phyloP scores from a whole-genome alignment of 2,888 invertebrate genomes.

The Lochmaea capreae region DNA sequence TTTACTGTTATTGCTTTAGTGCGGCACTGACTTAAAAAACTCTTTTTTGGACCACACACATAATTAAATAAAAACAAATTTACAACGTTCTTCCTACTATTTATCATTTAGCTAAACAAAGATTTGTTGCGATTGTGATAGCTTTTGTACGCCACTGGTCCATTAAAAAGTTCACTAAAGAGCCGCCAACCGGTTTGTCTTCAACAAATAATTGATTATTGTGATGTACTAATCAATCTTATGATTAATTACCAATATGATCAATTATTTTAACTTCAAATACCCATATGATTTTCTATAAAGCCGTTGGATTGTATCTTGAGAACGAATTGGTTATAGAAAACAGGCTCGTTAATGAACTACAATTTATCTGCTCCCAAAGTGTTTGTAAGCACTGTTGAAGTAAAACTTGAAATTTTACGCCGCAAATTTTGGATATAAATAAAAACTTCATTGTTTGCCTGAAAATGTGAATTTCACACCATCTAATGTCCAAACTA shows the following conservation, averaged over 20 bases:
- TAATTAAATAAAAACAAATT: background rate
- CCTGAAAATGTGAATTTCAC: no score
- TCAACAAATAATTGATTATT: conserved; percentile 14
- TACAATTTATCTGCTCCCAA: no score
- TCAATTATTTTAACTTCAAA: conserved; percentile 1
- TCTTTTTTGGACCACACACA: no score
- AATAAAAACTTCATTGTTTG: no score
- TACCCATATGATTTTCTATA: background rate
- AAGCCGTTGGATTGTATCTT: background rate
- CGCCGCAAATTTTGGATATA: no score
- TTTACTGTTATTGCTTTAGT: no score
- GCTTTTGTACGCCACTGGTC: conserved; percentile 1
- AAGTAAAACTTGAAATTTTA: no score
- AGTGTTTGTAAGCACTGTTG: no score
- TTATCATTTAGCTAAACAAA: no score
- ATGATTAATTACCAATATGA: conserved; percentile 11
- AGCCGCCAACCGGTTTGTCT: background rate
- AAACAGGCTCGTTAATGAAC: background rate
- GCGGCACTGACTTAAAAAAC: no score
- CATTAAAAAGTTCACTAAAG: conserved; percentile 7
- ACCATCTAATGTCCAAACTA: no score
- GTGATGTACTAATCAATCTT: conserved; percentile 11
- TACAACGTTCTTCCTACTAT: background rate
- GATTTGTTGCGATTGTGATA: no score
- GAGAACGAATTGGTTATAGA: background rate